Conservation (phyloP, 2,113 vertebrate genomes). For the Pedetes capensis region DNA sequence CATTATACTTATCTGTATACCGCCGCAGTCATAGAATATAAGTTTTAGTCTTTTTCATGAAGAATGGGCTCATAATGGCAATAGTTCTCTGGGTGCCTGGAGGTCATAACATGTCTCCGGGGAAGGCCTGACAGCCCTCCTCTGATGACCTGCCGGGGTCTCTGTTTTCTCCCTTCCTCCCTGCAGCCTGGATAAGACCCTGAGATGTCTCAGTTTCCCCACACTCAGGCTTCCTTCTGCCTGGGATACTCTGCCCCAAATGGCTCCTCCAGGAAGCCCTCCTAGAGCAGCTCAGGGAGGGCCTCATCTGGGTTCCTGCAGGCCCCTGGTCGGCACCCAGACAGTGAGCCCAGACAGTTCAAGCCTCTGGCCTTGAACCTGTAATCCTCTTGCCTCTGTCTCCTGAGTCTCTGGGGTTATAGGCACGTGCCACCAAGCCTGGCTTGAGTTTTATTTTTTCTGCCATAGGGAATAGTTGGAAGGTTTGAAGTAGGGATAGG, state of each 20-base stretch:
- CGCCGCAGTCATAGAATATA: background rate
- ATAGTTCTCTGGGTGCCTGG: background rate
- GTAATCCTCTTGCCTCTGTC: too few species aligned
- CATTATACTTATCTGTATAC: background rate
- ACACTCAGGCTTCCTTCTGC: background rate
- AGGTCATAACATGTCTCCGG: background rate
- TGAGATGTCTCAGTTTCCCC: background rate
- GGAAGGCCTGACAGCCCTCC: background rate
- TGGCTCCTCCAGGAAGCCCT: background rate
- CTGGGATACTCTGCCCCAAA: background rate
- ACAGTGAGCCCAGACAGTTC: background rate
- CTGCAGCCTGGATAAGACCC: background rate
- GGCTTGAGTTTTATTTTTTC: background rate
- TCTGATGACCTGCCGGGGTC: background rate
- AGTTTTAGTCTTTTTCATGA: background rate
- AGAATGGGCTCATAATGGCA: background rate
- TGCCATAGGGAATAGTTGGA: background rate
- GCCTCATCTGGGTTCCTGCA: background rate
- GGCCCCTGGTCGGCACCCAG: background rate
- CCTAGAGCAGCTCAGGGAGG: background rate
- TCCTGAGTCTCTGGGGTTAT: too few species aligned
- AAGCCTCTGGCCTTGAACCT: too few species aligned
- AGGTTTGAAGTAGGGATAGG: background rate
- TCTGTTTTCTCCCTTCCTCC: background rate
- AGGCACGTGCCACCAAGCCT: too few species aligned